A percentile compares a stretch with the other conserved stretches of the same genome.
phyloP scores from a whole-genome alignment of 2,797 vertebrate species.

The Aphelocoma californica region DNA sequence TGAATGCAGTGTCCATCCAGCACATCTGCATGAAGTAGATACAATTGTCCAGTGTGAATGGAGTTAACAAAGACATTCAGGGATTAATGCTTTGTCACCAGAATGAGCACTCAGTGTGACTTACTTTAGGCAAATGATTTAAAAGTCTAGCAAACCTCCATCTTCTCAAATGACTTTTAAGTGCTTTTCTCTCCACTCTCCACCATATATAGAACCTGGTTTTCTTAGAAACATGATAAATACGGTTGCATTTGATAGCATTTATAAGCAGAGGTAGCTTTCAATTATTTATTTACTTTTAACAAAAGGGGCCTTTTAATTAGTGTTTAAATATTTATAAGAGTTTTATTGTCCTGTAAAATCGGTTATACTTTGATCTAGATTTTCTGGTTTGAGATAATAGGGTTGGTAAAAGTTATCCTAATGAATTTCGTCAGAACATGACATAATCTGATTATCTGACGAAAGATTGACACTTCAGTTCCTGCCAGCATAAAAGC shows the following conservation, averaged over 20 bases:
- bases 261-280: constrained; percentile 24
- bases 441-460: constrained; percentile 66
- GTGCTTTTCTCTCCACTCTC: not conserved
- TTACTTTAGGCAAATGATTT: not conserved
- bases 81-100: not conserved
- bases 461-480: constrained; percentile 66
- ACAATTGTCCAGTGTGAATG: not conserved
- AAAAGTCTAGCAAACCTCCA: not conserved
- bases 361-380: constrained; percentile 56
- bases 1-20: not conserved
- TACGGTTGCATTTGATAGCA: not conserved
- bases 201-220: not conserved
- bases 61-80: not conserved
- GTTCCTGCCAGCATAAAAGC: constrained; percentile 46
- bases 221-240: constrained; percentile 4
- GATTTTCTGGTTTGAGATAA: constrained; percentile 59
- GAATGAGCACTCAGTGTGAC: not conserved
- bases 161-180: constrained; percentile 26
- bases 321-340: constrained; percentile 68
- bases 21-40: not conserved
- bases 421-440: constrained; percentile 69
- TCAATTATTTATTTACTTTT: constrained; percentile 68
- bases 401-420: constrained; percentile 58
- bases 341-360: constrained; percentile 58
- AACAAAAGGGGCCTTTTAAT: constrained; percentile 55